Base-by-base conservation (phyloP, 2,888 invertebrate genomes). In the Drosophila nr. medialis region DNA sequence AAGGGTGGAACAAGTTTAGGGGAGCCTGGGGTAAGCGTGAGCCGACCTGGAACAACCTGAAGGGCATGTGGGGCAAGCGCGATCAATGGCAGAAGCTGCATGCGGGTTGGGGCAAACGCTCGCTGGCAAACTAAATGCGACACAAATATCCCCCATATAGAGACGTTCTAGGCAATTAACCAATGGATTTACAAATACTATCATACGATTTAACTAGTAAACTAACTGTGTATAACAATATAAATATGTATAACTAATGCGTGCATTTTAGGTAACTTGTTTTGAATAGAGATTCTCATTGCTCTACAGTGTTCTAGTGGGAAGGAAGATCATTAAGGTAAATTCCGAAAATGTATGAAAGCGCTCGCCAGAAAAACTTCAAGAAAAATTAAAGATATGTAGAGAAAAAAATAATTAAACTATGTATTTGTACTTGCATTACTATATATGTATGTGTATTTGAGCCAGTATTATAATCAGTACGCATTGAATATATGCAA, bases 51-150 rank as follows among this genome's bases (percentile, higher is more conserved):
- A 96, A 95, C 91, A 96, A 96, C 92, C 93, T 96, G 83, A 95
- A 96, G 93, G 96, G 96, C 71, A 95, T 96, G 93, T 96, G 96
- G 96, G 96, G 96, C 86, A 96, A 96, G 92, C 94, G 96, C 72
- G 88, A 88, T 66, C 93, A 92, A 70, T 93, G 93, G 93, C 92
- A 92, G 55, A 93, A 92, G 82, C 78, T 93, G 53, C 91, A 92
- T 38, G 90, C 92, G 4, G 92, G 92, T 29, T 93, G 93, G 93
- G 93, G 93, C 59, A 93, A 93, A 72, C 92, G 93, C 21, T 80
- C 87, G 11, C 36, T 67, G 62, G 81, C 73, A 51, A 84, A 89
- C 59, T 88, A 88, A 86, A 32, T 40, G 15, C n/a, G n/a, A 53
- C 58, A 18, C 27, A n/a, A 30, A 49, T 21, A 53, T 32, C 6